A percentile compares a stretch with the other conserved stretches of the same genome.
Conservation (phyloP, 1,140 invertebrate species). For the Archegozetes longisetosus region DNA sequence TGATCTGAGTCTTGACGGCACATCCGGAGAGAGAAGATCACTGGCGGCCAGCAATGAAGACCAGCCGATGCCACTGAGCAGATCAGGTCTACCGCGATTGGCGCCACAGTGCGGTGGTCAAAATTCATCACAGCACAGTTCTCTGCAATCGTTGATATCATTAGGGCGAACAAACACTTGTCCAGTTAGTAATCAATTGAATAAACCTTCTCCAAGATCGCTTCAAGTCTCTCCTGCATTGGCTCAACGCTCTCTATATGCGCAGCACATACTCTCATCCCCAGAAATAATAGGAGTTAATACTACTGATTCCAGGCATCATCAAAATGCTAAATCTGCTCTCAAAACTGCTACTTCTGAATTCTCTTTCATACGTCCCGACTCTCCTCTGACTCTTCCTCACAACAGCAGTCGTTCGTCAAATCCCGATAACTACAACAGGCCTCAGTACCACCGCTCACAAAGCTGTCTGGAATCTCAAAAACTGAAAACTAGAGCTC, state of each 20-base stretch:
- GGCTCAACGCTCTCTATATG: constrained; percentile 20
- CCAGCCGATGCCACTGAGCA: not conserved
- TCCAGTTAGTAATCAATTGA: constrained; percentile 9
- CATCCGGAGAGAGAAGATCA: not conserved
- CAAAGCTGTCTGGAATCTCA: not conserved
- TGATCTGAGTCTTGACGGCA: not conserved
- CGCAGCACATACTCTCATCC: constrained; percentile 20
- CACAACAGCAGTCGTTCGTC: not conserved
- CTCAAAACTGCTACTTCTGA: constrained; percentile 20
- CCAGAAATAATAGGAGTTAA: constrained; percentile 12
- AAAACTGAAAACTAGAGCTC: not conserved
- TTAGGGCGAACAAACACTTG: not conserved
- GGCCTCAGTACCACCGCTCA: not conserved
- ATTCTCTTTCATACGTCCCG: constrained; percentile 19
- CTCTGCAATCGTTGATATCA: not conserved
- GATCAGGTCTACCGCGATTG: not conserved
- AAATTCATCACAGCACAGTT: not conserved
- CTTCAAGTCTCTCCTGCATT: constrained; percentile 19
- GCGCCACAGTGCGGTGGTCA: constrained; percentile 1
- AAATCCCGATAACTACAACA: not conserved
- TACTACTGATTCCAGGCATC: not conserved
- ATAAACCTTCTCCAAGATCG: constrained; percentile 16
- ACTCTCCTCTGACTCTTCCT: not conserved
- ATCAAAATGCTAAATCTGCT: constrained; percentile 7
- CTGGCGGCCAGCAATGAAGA: not conserved